phyloP scores from a whole-genome alignment of 2,113 vertebrate species.

The Megaptera novaeangliae region DNA sequence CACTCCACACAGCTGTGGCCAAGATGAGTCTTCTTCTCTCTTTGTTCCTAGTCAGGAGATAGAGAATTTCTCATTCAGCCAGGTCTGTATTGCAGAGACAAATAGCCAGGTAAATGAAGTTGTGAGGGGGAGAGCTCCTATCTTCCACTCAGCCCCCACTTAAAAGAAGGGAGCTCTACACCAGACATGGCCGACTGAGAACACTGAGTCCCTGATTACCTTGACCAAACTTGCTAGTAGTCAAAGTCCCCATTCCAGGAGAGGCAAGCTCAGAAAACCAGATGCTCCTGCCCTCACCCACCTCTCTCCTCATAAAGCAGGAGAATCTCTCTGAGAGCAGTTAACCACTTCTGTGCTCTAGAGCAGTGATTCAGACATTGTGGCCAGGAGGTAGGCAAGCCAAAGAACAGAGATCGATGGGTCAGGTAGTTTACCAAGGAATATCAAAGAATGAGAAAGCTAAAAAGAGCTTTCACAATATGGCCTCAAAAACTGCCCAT shows the following conservation, averaged over 20 bases:
- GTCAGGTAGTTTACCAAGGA: not conserved
- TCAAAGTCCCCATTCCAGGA: not conserved
- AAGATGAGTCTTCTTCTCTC: not conserved
- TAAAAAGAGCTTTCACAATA: not conserved
- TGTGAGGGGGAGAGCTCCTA: fast-evolving
- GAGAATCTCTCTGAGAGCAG: not conserved
- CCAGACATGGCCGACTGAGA: too few relatives aligned
- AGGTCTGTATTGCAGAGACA: not conserved
- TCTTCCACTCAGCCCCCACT: too few relatives aligned
- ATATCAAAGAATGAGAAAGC: not conserved
- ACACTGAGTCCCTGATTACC: too few relatives aligned
- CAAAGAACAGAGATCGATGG: not conserved
- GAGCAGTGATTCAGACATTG: not conserved
- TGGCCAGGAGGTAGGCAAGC: not conserved
- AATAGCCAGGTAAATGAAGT: not conserved
- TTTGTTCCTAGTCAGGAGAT: too few relatives aligned
- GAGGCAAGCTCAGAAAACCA: not conserved
- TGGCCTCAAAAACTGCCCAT: not conserved
- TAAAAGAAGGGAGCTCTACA: not conserved
- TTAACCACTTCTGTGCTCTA: not conserved
- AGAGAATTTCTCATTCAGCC: not conserved
- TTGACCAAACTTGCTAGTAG: not conserved
- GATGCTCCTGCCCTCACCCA: fast-evolving
- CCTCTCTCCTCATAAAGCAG: not conserved
- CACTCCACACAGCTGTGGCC: not conserved